phyloP scores from a whole-genome alignment of 2,797 vertebrate genomes.

The Buceros bicornis region DNA sequence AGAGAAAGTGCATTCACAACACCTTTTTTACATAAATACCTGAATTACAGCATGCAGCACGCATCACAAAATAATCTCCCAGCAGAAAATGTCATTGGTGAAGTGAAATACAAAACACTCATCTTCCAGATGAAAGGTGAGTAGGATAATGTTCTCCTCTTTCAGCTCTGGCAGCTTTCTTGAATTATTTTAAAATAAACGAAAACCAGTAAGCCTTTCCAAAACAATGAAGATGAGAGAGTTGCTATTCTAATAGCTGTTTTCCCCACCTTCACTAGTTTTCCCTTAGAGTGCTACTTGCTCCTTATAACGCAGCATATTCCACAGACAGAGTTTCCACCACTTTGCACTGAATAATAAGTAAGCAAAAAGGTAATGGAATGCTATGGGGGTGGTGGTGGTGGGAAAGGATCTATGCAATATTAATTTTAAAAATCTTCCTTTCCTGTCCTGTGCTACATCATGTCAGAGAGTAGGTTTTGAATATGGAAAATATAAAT shows the following conservation, averaged over 20 bases:
- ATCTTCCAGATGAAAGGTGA: background rate
- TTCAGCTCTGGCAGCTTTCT: background rate
- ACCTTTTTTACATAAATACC: background rate
- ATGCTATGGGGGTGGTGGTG: background rate
- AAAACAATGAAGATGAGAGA: background rate
- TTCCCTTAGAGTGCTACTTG: background rate
- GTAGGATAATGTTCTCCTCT: background rate
- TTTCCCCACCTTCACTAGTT: background rate
- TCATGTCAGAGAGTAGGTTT: conserved; percentile 55
- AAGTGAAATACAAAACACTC: background rate
- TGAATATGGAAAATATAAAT: conserved; percentile 58
- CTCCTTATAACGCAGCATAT: background rate
- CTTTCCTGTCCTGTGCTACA: background rate
- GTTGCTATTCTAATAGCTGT: background rate
- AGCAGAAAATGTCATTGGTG: background rate
- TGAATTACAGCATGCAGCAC: background rate
- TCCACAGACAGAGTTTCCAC: background rate
- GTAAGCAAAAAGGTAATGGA: background rate
- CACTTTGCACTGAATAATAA: background rate
- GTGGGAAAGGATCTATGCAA: too few relatives aligned
- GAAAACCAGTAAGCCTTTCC: background rate
- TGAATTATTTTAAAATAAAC: background rate
- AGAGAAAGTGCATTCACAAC: background rate
- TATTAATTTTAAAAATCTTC: background rate
- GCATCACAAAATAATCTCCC: background rate